Base-by-base conservation (phyloP, 1,140 invertebrate species). In the Neocloeon triangulifer region DNA sequence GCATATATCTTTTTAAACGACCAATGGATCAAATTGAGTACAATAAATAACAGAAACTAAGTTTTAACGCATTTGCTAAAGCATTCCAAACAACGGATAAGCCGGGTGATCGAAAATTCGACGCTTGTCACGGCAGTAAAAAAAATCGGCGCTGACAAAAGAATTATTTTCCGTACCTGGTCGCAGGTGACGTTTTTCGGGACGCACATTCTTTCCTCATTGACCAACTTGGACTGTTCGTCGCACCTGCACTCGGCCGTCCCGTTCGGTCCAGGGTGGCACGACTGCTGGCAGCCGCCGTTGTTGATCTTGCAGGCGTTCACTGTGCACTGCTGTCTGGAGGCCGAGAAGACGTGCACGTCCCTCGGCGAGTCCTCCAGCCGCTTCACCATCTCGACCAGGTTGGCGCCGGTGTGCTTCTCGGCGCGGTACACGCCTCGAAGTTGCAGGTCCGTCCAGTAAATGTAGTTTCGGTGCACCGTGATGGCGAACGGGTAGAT, bases 401-500 rank as follows among this genome's bases (percentile, higher is more conserved):
- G 85, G 41, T 89, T 79, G 2, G 78, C 79, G 5, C 94, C 92
- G 0, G 91, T 96, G 41, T 94, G 81, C 52, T 97, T 98, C 44
- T 96, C 86, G 0, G 91, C 91, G 32, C 91, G 57, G 45, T 92
- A 97, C 0, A 98, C 85, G 2, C 91, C 91, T 16, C 85, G 59
- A 1, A 94, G 50, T 47, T 91, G 88, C 20, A 96, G 61, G 53
- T 98, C 94, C 1, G 91, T 96, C 86, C 92, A 94, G 51, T 95
- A 98, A 29, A 98, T 91, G 48, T 86, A 88, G 44, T 85, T 70
- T 15, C 75, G 63, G 52, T 74, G 81, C 0, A 95, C 77, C 0
- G 86, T 89, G 9, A 97, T 82, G 0, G 86, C 86, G 50, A 92
- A 95, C 5, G 89, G 89, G 64, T 95, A 92, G 36, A 94, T 91